Evolutionary conservation across 2,113 vertebrate genomes (phyloP).

Genomic region (Pterocles gutturalis): DNA sequence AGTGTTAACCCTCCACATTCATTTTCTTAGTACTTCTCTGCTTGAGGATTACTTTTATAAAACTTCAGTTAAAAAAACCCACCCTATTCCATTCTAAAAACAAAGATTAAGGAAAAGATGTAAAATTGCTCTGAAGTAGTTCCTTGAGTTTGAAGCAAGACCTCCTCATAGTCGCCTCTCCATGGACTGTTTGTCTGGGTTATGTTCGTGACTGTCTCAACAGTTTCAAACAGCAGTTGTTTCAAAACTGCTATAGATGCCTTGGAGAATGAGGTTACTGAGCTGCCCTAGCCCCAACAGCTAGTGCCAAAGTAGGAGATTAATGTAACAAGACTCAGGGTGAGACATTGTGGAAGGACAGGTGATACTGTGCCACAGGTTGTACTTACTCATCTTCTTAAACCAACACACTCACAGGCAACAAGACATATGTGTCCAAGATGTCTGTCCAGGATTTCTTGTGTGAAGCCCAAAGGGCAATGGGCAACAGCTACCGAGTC

Average conservation of each 20-base stretch:
- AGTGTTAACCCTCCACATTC: neutral
- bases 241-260: neutral
- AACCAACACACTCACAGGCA: neutral
- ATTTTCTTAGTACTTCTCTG: neutral
- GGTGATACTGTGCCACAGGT: neutral
- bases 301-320: neutral
- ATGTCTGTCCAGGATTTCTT: neutral
- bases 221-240: neutral
- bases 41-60: neutral
- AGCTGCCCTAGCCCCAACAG: neutral
- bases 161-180: neutral
- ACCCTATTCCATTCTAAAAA: neutral
- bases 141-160: neutral
- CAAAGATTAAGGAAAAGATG: neutral
- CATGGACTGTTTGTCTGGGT: neutral
- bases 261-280: neutral
- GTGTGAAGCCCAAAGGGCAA: neutral
- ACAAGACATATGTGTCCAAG: neutral
- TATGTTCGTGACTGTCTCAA: neutral
- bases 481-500: neutral
- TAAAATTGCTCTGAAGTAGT: neutral
- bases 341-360: neutral
- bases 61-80: neutral
- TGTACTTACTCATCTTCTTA: neutral
- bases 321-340: neutral